phyloP scores from a whole-genome alignment of 2,113 vertebrate genomes.

The Heteronetta atricapilla region DNA sequence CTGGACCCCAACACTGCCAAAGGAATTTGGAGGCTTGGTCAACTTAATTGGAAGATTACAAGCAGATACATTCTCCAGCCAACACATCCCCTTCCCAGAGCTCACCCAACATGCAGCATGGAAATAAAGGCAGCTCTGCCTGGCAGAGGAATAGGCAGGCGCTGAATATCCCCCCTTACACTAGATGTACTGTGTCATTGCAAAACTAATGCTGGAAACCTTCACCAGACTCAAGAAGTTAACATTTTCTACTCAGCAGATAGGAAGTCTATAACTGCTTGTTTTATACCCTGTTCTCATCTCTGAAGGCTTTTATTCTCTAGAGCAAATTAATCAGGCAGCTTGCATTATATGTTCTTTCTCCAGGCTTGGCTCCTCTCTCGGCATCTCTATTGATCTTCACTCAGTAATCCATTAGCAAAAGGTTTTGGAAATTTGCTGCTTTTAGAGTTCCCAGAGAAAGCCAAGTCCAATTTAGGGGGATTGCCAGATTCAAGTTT shows the following conservation, averaged over 20 bases:
- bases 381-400: slow-evolving; percentile 57
- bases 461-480: background rate
- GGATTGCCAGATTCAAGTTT: background rate
- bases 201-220: background rate
- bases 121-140: background rate
- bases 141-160: background rate
- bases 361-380: slow-evolving; percentile 56
- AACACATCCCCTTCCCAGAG: background rate
- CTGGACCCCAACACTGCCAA: background rate
- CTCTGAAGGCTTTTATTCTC: slow-evolving; percentile 65
- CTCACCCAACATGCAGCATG: rapidly evolving
- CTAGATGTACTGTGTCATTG: background rate
- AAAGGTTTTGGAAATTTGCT: slow-evolving; percentile 51
- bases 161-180: background rate
- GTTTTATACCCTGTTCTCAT: slow-evolving; percentile 58
- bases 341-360: slow-evolving; percentile 46
- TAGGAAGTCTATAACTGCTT: slow-evolving; percentile 18
- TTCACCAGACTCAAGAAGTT: slow-evolving; percentile 26
- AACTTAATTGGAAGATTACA: background rate
- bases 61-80: background rate
- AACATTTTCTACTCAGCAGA: slow-evolving; percentile 17
- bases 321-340: slow-evolving; percentile 62
- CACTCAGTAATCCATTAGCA: slow-evolving; percentile 59
- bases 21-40: background rate
- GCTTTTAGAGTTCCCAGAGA: slow-evolving; percentile 39